phyloP scores from a whole-genome alignment of 1,140 invertebrate species.

The Maniola jurtina region DNA sequence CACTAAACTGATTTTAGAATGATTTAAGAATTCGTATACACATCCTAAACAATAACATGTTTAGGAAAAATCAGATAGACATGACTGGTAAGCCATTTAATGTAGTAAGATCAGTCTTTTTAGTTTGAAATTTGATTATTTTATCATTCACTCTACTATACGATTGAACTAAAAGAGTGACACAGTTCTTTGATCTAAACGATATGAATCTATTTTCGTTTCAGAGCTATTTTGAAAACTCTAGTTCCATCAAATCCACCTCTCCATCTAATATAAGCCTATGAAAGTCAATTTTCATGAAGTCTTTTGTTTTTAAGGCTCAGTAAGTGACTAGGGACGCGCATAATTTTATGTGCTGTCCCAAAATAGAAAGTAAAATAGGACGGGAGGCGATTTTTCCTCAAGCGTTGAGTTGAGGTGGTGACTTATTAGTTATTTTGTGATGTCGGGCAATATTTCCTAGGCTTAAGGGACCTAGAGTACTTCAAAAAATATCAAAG shows the following conservation, averaged over 20 bases:
- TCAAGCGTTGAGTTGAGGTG: slow-evolving; percentile 8
- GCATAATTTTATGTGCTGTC: slow-evolving; percentile 34
- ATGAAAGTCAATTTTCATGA: slow-evolving; percentile 47
- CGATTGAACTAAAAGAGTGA: no score
- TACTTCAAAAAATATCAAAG: neutral
- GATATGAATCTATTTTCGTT: neutral
- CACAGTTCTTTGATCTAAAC: no score
- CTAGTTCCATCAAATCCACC: slow-evolving; percentile 13
- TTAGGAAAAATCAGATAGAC: no score
- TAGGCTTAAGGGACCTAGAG: neutral
- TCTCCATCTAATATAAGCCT: slow-evolving; percentile 30
- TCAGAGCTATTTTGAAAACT: neutral
- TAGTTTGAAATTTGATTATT: no score
- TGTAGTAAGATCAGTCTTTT: no score
- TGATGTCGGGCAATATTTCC: neutral
- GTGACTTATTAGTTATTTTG: slow-evolving; percentile 12
- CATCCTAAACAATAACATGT: no score
- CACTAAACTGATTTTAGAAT: no score
- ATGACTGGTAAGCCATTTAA: no score
- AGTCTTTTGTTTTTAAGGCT: slow-evolving; percentile 41
- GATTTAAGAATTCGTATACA: no score
- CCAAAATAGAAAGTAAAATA: slow-evolving; percentile 25
- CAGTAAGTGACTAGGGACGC: slow-evolving; percentile 33
- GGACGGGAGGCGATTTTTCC: slow-evolving; percentile 10
- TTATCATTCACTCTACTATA: no score